A percentile compares a stretch with the other conserved stretches of the same genome.
Conservation (phyloP, 2,888 invertebrate genomes). For the Suillia variegata region DNA sequence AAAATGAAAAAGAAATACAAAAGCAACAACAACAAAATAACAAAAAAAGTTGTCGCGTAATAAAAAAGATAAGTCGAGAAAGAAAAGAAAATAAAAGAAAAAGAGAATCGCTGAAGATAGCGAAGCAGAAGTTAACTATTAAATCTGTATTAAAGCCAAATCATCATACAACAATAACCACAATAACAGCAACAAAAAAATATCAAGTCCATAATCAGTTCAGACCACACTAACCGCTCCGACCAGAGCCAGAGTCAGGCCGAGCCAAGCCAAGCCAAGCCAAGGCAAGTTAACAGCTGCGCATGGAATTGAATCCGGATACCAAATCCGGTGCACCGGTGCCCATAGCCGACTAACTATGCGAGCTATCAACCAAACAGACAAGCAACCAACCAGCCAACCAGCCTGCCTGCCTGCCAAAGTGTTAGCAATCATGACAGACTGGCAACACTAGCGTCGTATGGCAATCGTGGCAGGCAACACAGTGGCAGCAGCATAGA, state of each 20-base stretch:
- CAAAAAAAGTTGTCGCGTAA: not conserved
- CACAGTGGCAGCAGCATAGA: not conserved
- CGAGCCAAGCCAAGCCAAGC: no score
- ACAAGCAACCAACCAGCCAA: no score
- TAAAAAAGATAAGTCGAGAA: not conserved
- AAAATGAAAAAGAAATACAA: not conserved
- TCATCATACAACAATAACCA: no score
- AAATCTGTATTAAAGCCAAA: not conserved
- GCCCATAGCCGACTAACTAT: no score
- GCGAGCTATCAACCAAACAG: no score
- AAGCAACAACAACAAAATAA: not conserved
- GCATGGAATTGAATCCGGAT: constrained; percentile 1
- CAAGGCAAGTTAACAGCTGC: not conserved
- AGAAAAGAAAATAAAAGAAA: not conserved
- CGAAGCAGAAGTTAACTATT: not conserved
- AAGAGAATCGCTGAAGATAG: not conserved
- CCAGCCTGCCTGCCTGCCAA: no score
- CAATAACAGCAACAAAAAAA: no score
- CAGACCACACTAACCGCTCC: no score
- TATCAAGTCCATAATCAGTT: not conserved
- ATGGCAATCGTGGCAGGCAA: not conserved
- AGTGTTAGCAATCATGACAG: no score
- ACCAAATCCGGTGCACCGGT: constrained; percentile 1
- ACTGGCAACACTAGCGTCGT: not conserved
- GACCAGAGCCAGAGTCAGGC: no score